These are phyloP conservation scores for Sycophila texana DNA, from an alignment of 2,888 invertebrate species.

Conservation along the genomic window DNA sequence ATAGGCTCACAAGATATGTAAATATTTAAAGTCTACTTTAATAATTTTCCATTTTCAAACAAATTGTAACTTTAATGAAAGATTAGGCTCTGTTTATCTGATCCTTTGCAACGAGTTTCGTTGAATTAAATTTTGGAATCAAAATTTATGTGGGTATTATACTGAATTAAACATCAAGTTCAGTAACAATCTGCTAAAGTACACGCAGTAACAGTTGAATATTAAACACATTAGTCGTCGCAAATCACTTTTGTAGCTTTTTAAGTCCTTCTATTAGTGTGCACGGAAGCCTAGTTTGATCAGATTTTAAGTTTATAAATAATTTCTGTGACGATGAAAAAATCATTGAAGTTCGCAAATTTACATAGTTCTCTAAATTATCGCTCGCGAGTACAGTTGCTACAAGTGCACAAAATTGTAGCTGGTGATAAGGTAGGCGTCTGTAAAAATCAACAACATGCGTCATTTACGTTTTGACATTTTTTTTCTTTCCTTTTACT, in stretches of 20 bases:
- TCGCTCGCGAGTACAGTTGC: conserved; percentile 13
- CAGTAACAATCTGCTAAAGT: too few species aligned
- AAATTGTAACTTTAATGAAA: too few species aligned
- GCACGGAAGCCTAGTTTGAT: conserved; percentile 6
- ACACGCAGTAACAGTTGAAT: too few species aligned
- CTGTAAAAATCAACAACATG: conserved; percentile 18
- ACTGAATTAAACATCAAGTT: too few species aligned
- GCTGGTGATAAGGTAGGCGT: conserved; percentile 45
- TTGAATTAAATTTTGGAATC: too few species aligned
- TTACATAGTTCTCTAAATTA: conserved; percentile 38
- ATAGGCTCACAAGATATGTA: too few species aligned
- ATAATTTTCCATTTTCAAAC: too few species aligned
- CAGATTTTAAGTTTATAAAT: conserved; percentile 38
- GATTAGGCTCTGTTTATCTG: too few species aligned
- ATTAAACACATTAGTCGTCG: background rate
- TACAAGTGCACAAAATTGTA: background rate
- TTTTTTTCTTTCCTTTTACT: background rate
- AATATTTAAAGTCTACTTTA: too few species aligned
- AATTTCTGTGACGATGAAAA: conserved; percentile 9
- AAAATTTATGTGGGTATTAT: too few species aligned
- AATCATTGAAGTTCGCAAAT: conserved; percentile 5
- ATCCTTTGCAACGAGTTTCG: too few species aligned
- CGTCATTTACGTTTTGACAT: background rate
- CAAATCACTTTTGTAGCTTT: background rate
- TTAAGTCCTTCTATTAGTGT: background rate